Base-by-base conservation (phyloP, 2,113 vertebrate species). In the Melanostigma gelatinosum region DNA sequence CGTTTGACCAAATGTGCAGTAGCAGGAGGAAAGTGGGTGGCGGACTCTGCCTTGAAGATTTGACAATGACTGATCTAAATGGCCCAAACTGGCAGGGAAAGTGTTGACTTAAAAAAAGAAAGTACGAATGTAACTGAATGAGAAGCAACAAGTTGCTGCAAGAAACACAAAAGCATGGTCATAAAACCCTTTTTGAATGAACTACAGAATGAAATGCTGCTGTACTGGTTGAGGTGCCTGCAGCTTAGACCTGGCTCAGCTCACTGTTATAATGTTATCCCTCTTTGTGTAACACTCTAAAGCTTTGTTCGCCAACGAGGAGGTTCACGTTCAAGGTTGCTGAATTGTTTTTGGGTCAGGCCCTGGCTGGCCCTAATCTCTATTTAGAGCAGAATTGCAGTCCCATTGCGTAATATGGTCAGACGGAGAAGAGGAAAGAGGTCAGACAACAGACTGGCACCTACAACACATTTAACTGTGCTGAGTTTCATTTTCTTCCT, bases 391-490 rank as follows among this genome's bases (percentile, higher is more conserved):
- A 70, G 52, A 63, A 40, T 55, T 74, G 61, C 4, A 40, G n/a
- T 7, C 60, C 52, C 27, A 9, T 88, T 91, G 82, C 72, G 55
- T 82, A 86, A 87, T 42, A 38, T 57, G 62, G 38, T 32, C 29
- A 29, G 38, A 77, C 27, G 48, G 54, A 80, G 15, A 63, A 11
- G 18, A 44, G 42, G 22, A 3, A 64, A 16, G 52, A 74, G 69
- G 42, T 83, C 60, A 68, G 60, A 46, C 44, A 69, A 73, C 36
- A 20, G 4, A 80, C 73, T 18, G 48, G 13, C 38, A n/a, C n/a
- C n/a, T n/a, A 8, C 20, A 24, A 7, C 22, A 10, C 1, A 55
- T 55, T 4, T 24, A 11, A 24, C 16, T 20, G 50, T n/a, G n/a
- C 50, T 6, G 50, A 2, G n/a, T 54, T 54, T 1, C 8, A 10